These are phyloP conservation scores for Latrodectus geometricus DNA, from an alignment of 1,140 invertebrate genomes.

Conservation along the genomic window DNA sequence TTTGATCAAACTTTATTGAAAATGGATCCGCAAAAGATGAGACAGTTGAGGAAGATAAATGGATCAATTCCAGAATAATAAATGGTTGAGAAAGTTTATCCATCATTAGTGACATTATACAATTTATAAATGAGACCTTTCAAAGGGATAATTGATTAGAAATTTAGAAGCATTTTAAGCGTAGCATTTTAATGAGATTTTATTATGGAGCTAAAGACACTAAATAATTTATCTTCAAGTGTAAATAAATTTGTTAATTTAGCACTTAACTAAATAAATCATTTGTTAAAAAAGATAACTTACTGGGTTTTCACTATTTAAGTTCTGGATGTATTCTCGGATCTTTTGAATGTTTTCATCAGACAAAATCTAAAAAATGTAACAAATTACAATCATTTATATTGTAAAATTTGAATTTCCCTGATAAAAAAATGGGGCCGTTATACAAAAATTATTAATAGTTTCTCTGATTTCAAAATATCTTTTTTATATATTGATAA, in stretches of 20 bases:
- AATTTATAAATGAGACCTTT: not conserved
- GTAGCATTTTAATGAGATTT: not conserved
- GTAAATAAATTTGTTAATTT: not conserved
- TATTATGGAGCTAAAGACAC: not conserved
- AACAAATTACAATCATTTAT: not conserved
- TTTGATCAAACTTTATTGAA: too few relatives aligned
- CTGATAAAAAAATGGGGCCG: too few relatives aligned
- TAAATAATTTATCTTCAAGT: not conserved
- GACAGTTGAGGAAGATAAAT: too few relatives aligned
- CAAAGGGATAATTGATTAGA: not conserved
- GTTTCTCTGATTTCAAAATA: not conserved
- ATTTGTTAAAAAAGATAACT: not conserved
- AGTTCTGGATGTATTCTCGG: constrained; percentile 38
- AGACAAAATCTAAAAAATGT: constrained; percentile 23
- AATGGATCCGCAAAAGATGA: too few relatives aligned
- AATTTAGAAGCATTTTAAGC: not conserved
- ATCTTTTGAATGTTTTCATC: constrained; percentile 40
- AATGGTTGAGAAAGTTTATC: too few relatives aligned
- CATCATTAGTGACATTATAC: not conserved
- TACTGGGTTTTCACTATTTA: constrained; percentile 9
- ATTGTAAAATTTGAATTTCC: too few relatives aligned
- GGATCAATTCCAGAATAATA: too few relatives aligned
- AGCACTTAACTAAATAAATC: not conserved
- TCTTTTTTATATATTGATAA: not conserved
- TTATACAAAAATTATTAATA: not conserved